A percentile compares a stretch with the other conserved stretches of the same genome.
phyloP scores from a whole-genome alignment of 2,113 vertebrate species.

The Periophthalmus modestus region DNA sequence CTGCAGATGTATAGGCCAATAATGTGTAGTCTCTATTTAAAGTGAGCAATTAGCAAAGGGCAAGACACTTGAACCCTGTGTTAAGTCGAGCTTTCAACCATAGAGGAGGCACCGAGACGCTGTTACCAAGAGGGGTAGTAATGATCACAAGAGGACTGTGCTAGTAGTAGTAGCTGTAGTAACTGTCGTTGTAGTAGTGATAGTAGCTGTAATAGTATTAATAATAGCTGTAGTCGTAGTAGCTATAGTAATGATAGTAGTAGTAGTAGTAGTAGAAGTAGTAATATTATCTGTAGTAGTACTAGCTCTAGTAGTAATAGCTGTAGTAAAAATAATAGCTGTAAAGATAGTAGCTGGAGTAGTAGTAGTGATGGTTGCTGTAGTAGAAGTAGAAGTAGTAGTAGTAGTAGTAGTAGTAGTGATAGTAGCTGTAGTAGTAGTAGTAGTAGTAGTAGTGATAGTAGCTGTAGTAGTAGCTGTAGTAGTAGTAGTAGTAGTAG shows the following conservation, averaged over 20 bases:
- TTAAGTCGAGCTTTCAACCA: conserved; percentile 44
- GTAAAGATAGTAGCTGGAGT: too few species aligned
- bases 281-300: too few species aligned
- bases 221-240: too few species aligned
- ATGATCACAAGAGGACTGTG: not conserved
- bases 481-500: not conserved
- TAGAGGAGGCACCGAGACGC: not conserved
- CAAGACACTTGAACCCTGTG: conserved; percentile 34
- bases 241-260: too few species aligned
- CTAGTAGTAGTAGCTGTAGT: not conserved
- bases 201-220: too few species aligned
- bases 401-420: not conserved
- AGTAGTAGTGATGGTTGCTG: too few species aligned
- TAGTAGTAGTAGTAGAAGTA: too few species aligned
- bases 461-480: not conserved
- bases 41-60: conserved; percentile 41
- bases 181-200: not conserved
- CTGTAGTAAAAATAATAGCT: too few species aligned
- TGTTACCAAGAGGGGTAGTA: not conserved
- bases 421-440: too few species aligned
- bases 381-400: too few species aligned
- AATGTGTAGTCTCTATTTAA: conserved; percentile 4
- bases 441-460: too few species aligned
- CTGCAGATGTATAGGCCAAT: conserved; percentile 17
- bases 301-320: too few species aligned